Base-by-base conservation (phyloP, 2,888 invertebrate genomes). In the Miltochrista miniata region DNA sequence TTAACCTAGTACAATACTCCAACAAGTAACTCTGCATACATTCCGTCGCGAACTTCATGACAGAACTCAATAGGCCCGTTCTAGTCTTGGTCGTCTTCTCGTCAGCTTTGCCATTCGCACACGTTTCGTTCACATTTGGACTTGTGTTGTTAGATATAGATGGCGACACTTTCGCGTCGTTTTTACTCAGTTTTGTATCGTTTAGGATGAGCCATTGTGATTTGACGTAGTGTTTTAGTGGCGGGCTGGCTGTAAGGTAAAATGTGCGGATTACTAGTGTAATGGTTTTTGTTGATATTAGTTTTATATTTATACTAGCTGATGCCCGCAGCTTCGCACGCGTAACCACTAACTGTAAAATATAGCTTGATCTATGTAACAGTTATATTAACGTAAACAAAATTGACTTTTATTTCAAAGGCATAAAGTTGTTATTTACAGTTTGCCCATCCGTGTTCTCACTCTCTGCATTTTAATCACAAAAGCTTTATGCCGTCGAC, bases 21-120 rank as follows among this genome's bases (percentile, higher is more conserved):
- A 93, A 72, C 37, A 93, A 61, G 34, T 90, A 89, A n/a, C 76
- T 90, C 63, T 92, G 92, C 14, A 92, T 61, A 37, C 88, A 86
- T 1, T 87, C 88, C 0, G 88, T 82, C 0, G 90, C 85, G 50
- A 92, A 93, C 66, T 90, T 90, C 30, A 92, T 70, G 0, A 92
- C 76, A 2, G 72, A 62, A 33, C 80, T 86, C 18, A 89, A 51
- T 33, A 93, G 69, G 2, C 73, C 77, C 4, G 79, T 75, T 0
- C 92, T 81, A 7, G 73, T 85, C 33, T 78, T 70, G 11, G 90
- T 72, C 1, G 79, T 81, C 0, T 78, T 67, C 10, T 80, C 85
- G 0, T 54, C 65, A 1, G 58, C 54, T 30, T 56, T 52, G 4
- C 68, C 58, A 45, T 63, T 64, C 47, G 34, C 54, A 11, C 36